Evolutionary conservation across 2,888 invertebrate species (phyloP).

Genomic region (Agrotis clavis): DNA sequence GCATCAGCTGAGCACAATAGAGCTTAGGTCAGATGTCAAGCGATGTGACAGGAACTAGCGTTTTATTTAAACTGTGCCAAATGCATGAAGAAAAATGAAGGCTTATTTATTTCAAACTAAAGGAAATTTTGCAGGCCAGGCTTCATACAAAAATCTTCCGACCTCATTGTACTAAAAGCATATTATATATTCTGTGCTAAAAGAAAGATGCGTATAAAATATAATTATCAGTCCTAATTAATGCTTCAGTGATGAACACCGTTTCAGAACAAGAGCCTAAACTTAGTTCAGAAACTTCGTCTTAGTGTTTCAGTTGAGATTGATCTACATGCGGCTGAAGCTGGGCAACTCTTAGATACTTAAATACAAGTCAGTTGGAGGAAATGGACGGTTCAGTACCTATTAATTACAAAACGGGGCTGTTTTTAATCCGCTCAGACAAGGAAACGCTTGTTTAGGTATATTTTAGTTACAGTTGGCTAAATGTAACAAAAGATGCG

Average conservation of each 20-base stretch:
- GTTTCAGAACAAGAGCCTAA: not conserved
- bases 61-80: conserved; percentile 8
- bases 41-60: conserved; percentile 11
- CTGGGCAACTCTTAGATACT: not conserved
- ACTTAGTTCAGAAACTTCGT: conserved; percentile 7
- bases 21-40: conserved; percentile 27
- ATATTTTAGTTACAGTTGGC: not conserved
- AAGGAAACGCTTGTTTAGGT: conserved; percentile 1
- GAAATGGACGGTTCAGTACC: not conserved
- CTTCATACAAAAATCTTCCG: too few relatives aligned
- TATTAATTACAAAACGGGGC: not conserved
- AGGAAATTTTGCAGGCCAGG: too few relatives aligned
- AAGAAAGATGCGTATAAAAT: not conserved
- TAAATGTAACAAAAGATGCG: not conserved
- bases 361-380: conserved; percentile 1
- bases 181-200: too few relatives aligned
- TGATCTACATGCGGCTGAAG: not conserved
- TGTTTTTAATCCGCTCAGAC: not conserved
- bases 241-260: not conserved
- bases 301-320: conserved; percentile 6
- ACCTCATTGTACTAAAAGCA: too few relatives aligned
- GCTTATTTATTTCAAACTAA: too few relatives aligned
- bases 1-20: conserved; percentile 19
- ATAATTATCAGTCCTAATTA: not conserved
- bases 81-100: too few relatives aligned